A percentile compares a stretch with the other conserved stretches of the same genome.
phyloP scores from a whole-genome alignment of 2,888 invertebrate genomes.

The Cybosia mesomella region DNA sequence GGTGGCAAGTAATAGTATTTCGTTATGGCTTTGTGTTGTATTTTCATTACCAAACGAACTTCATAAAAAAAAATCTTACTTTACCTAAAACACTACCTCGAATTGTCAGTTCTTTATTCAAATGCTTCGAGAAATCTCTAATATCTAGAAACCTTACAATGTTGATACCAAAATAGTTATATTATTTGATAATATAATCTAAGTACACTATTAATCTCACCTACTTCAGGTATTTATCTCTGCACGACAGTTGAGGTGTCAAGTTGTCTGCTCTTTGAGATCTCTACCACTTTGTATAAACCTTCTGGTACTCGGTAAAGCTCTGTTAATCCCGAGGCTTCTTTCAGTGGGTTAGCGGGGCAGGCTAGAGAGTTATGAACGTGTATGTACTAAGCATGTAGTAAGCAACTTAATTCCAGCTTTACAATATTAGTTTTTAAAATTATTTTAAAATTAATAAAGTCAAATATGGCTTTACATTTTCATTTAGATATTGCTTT shows the following conservation, averaged over 20 bases:
- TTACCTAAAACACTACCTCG: not conserved
- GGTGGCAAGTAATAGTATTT: conserved; percentile 70
- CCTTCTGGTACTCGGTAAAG: conserved; percentile 22
- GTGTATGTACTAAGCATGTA: not conserved
- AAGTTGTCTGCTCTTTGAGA: conserved; percentile 17
- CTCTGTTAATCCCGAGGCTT: conserved; percentile 38
- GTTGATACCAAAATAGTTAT: not conserved
- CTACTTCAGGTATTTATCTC: conserved; percentile 12
- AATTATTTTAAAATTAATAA: not conserved
- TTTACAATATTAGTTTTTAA: too few species aligned
- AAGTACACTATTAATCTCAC: conserved; percentile 8
- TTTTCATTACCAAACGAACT: conserved; percentile 41
- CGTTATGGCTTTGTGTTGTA: conserved; percentile 54
- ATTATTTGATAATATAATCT: not conserved
- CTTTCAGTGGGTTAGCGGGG: conserved; percentile 21
- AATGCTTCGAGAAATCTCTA: not conserved
- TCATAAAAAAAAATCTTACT: not conserved
- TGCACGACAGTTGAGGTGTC: conserved; percentile 13
- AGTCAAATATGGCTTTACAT: not conserved
- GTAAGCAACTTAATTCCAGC: too few species aligned
- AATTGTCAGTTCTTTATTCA: not conserved
- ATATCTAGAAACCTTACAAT: not conserved
- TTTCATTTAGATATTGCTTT: not conserved
- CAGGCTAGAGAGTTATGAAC: conserved; percentile 19
- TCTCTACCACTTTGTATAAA: conserved; percentile 16